phyloP scores from a whole-genome alignment of 2,888 invertebrate genomes.

The Helicoverpa assulta region DNA sequence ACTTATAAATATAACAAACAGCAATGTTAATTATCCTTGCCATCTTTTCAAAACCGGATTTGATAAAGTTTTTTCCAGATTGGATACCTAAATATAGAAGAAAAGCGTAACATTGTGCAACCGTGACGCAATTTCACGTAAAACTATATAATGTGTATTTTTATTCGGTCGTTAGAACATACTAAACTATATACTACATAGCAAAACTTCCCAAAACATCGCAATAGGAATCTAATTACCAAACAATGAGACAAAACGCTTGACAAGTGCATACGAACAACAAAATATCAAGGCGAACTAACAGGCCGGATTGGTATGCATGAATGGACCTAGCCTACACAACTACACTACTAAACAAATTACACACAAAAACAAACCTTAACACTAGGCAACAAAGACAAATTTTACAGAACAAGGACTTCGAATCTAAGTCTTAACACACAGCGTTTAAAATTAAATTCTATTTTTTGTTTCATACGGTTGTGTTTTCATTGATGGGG shows the following conservation, averaged over 20 bases:
- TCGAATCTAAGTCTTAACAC: slow-evolving; percentile 9
- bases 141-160: neutral
- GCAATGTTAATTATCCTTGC: no score
- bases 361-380: slow-evolving; percentile 19
- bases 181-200: neutral
- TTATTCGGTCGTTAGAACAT: neutral
- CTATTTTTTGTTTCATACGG: slow-evolving; percentile 9
- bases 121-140: neutral
- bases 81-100: no score
- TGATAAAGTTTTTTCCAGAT: no score
- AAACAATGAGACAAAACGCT: slow-evolving; percentile 57
- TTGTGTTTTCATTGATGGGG: slow-evolving; percentile 14
- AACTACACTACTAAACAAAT: slow-evolving; percentile 10
- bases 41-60: neutral
- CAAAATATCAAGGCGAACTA: slow-evolving; percentile 65
- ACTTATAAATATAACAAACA: no score
- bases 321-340: slow-evolving; percentile 59
- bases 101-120: neutral
- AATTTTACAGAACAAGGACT: slow-evolving; percentile 5
- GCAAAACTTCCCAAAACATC: slow-evolving; percentile 17
- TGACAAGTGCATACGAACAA: slow-evolving; percentile 61
- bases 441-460: slow-evolving; percentile 13
- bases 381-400: neutral
- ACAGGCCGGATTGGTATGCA: slow-evolving; percentile 60
- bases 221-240: slow-evolving; percentile 43